Percentiles rank a stretch among this genome's conserved stretches.
phyloP scores from a whole-genome alignment of 2,113 vertebrate species.

The Gallinago jamesoni region DNA sequence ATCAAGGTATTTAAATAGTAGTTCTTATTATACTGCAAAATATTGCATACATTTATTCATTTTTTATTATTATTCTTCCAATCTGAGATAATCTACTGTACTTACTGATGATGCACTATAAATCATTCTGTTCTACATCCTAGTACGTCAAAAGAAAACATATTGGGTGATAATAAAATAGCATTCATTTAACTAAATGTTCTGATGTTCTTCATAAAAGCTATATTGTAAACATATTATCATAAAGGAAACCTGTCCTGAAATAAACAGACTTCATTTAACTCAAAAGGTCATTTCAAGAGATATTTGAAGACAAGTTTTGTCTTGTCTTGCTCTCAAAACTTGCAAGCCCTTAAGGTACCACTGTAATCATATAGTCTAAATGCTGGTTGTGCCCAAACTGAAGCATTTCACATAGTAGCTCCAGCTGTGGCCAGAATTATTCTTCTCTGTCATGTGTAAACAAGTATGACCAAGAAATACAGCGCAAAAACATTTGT shows the following conservation, averaged over 20 bases:
- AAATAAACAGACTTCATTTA: neutral
- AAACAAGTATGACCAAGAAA: neutral
- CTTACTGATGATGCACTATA: neutral
- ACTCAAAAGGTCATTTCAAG: neutral
- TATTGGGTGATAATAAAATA: neutral
- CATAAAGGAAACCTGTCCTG: neutral
- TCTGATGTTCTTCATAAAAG: neutral
- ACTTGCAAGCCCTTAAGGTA: rapidly evolving
- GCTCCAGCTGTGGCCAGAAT: neutral
- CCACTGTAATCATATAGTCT: neutral
- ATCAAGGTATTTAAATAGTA: constrained; percentile 15
- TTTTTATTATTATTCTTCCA: constrained; percentile 12
- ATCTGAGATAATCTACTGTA: neutral
- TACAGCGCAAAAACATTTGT: neutral
- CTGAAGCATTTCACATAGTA: neutral
- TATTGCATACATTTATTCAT: neutral
- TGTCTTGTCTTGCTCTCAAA: too few relatives aligned
- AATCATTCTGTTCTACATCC: neutral
- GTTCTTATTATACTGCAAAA: constrained; percentile 9
- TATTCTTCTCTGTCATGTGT: neutral
- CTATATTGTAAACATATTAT: neutral
- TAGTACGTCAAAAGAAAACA: neutral
- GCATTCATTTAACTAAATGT: neutral
- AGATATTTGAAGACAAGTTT: neutral
- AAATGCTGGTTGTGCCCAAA: neutral